These are phyloP conservation scores for Acanthiza pusilla DNA, from an alignment of 2,797 vertebrate genomes.

Conservation along the genomic window DNA sequence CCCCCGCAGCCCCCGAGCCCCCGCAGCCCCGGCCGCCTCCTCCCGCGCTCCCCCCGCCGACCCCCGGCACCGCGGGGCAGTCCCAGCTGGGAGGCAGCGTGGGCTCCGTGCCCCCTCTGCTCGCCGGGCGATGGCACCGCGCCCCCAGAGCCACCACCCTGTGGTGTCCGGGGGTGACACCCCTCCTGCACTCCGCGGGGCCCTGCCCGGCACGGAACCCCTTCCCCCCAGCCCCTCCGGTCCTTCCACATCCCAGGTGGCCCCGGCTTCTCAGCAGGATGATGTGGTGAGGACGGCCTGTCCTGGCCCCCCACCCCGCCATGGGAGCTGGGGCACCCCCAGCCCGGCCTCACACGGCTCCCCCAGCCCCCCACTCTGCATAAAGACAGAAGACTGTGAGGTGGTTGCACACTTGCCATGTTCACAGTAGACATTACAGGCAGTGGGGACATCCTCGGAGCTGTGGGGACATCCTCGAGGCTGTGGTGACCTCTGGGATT, in stretches of 20 bases:
- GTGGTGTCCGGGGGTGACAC: not conserved
- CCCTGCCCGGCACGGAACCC: not conserved
- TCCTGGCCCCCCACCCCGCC: rapidly evolving
- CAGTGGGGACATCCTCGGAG: not conserved
- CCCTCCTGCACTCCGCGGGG: too few species aligned
- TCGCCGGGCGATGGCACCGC: not conserved
- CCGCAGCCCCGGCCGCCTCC: not conserved
- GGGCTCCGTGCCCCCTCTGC: not conserved
- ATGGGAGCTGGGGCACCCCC: not conserved
- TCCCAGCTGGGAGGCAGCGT: not conserved
- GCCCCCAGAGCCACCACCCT: not conserved
- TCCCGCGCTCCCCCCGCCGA: too few species aligned
- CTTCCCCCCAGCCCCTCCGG: not conserved
- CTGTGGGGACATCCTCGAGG: not conserved
- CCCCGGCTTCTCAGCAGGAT: not conserved
- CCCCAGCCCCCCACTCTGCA: not conserved
- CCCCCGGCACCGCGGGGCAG: not conserved
- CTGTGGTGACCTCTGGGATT: rapidly evolving
- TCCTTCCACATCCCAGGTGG: rapidly evolving
- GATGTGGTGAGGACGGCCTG: rapidly evolving
- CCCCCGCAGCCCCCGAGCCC: too few species aligned
- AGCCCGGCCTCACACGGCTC: not conserved
- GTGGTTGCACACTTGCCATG: constrained; percentile 53
- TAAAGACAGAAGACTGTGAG: not conserved
- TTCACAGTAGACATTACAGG: constrained; percentile 44